phyloP scores from a whole-genome alignment of 2,797 vertebrate genomes.

The Premnoplex brunnescens region DNA sequence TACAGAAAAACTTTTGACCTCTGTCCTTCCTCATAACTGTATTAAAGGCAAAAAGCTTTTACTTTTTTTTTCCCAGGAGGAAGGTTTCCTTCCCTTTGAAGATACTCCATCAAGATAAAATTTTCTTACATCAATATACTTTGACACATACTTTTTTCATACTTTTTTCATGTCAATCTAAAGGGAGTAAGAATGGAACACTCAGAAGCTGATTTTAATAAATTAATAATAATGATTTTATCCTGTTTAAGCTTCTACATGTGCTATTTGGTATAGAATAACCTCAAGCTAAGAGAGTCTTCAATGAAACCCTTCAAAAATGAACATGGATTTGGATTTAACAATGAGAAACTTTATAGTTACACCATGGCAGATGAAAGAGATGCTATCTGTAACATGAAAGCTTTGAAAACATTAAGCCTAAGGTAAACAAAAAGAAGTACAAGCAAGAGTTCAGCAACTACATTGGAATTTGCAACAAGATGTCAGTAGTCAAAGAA shows the following conservation, averaged over 20 bases:
- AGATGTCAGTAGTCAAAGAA: not conserved
- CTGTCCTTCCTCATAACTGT: conserved; percentile 37
- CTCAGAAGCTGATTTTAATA: conserved; percentile 36
- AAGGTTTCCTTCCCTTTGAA: conserved; percentile 44
- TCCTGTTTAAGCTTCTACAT: conserved; percentile 13
- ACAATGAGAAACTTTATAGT: conserved; percentile 25
- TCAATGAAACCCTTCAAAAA: conserved; percentile 16
- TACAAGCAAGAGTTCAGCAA: not conserved
- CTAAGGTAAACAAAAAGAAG: conserved; percentile 2
- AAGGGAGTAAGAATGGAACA: not conserved
- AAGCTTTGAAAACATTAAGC: conserved; percentile 3
- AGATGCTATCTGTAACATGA: conserved; percentile 4
- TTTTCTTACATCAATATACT: conserved; percentile 10
- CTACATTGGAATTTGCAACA: not conserved
- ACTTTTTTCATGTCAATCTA: not conserved
- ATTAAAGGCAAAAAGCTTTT: conserved; percentile 52
- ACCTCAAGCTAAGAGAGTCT: not conserved
- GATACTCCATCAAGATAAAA: not conserved
- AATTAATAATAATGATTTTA: conserved; percentile 32
- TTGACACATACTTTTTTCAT: not conserved
- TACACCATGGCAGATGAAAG: not conserved
- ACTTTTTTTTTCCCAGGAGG: conserved; percentile 20
- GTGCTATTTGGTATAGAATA: conserved; percentile 19
- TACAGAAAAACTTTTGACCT: conserved; percentile 25
- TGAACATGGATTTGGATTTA: not conserved